A percentile compares a stretch with the other conserved stretches of the same genome.
phyloP scores from a whole-genome alignment of 2,113 vertebrate species.

The Motacilla alba region DNA sequence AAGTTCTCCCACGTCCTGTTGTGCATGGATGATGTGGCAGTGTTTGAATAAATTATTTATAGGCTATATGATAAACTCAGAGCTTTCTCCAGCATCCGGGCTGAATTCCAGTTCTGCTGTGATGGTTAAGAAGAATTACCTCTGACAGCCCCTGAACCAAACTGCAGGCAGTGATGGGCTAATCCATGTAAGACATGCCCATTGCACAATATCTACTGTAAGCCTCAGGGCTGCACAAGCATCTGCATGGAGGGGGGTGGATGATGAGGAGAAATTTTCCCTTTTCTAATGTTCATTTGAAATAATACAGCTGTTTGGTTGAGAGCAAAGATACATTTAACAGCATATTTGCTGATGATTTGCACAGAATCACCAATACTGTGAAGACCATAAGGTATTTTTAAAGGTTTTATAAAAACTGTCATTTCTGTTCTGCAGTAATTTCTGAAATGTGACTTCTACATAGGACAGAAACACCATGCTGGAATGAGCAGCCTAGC shows the following conservation, averaged over 20 bases:
- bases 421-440: not conserved
- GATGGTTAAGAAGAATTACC: not conserved
- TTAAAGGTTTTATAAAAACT: not conserved
- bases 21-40: not conserved
- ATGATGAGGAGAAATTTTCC: not conserved
- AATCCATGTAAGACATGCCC: not conserved
- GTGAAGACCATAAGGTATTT: not conserved
- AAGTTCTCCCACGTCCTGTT: not conserved
- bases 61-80: not conserved
- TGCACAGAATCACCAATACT: not conserved
- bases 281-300: not conserved
- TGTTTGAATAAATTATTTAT: conserved; percentile 1
- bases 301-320: not conserved
- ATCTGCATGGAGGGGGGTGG: not conserved
- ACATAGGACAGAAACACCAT: not conserved
- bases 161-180: not conserved
- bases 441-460: not conserved
- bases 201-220: accelerated
- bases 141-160: not conserved
- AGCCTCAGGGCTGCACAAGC: not conserved
- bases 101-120: not conserved
- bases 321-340: not conserved
- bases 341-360: not conserved
- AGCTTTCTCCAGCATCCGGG: not conserved
- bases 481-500: not conserved